Evolutionary conservation across 1,140 invertebrate species (phyloP), one percentile per base, ranked within the genome.

Genomic region (Drosophila paulistorum): DNA sequence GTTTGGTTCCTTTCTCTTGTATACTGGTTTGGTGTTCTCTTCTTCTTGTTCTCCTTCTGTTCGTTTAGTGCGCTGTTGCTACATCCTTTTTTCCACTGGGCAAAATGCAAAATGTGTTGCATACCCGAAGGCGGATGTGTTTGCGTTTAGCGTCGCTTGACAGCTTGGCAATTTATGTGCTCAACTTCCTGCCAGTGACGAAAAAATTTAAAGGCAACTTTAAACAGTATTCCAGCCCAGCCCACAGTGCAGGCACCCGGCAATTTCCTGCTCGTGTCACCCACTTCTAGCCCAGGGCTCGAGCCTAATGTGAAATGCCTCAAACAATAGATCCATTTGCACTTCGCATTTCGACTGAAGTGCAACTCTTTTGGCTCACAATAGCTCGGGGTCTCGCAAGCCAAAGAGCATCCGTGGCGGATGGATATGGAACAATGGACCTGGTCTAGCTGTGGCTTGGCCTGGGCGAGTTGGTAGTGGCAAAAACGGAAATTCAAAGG

Each of bases 261-360:
- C 65, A 80, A 87, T 83, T 86, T 89, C 77, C 83, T 70, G 58
- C 54, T 58, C 66, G 35, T 54, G 61, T 65, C 76, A 79, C 76
- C 75, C 77, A 79, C 76, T 74, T 58, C 58, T 48, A 55, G 69
- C 73, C 60, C 74, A 33, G 17, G 41, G 48, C 66, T 23, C 20
- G 61, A 48, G 11, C 62, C 68, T 71, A 84, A 84, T 84, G 68
- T 63, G 65, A 67, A 82, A 77, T 58, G 41, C 66, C 39, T 35
- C 51, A 71, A 84, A 89, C 84, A 89, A 89, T 81, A 69, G 71
- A 73, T 84, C 81, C 80, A 84, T 89, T 89, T 89, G 80, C 68
- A 83, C 77, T 71, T 45, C 68, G 65, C 67, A 59, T 61, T 51
- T 51, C 60, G 65, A 66, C 77, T 87, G 74, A 89, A 87, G 83